A percentile compares a stretch with the other conserved stretches of the same genome.
phyloP scores from a whole-genome alignment of 1,140 invertebrate species.

The Danaus melanippus region DNA sequence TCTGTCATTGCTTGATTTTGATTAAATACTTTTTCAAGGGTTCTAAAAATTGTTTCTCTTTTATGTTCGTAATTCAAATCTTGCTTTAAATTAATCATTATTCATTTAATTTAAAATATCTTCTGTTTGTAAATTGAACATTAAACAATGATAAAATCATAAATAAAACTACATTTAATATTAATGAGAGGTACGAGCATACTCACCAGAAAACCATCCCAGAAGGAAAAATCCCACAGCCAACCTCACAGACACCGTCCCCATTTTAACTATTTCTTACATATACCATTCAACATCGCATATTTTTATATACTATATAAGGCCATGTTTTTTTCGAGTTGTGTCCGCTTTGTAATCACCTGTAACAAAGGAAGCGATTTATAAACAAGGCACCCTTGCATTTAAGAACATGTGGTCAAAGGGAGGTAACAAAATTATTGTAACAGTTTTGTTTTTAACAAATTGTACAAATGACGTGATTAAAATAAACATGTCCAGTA shows the following conservation, averaged over 20 bases:
- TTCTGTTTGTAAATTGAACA: not conserved
- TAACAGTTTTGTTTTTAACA: too few relatives aligned
- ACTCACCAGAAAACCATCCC: constrained; percentile 46
- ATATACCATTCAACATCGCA: constrained; percentile 12
- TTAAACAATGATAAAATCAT: constrained; percentile 3
- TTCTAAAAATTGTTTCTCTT: too few relatives aligned
- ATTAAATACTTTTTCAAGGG: too few relatives aligned
- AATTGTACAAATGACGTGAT: too few relatives aligned
- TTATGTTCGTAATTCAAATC: too few relatives aligned
- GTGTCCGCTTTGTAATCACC: constrained; percentile 33
- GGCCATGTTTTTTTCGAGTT: constrained; percentile 21
- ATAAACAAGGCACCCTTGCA: constrained; percentile 19
- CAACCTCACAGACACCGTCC: constrained; percentile 25
- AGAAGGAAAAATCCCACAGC: constrained; percentile 31
- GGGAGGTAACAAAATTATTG: too few relatives aligned
- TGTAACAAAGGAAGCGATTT: constrained; percentile 42
- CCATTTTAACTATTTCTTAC: constrained; percentile 28
- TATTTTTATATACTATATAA: constrained; percentile 18
- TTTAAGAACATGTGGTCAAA: constrained; percentile 9
- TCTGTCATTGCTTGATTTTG: too few relatives aligned
- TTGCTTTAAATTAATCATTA: too few relatives aligned
- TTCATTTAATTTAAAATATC: too few relatives aligned
- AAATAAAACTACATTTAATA: constrained; percentile 2
- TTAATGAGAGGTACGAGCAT: not conserved
- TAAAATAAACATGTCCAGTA: too few relatives aligned